Evolutionary conservation across 2,797 vertebrate species (phyloP), one percentile per base, ranked within the genome.

Genomic region (Emys orbicularis): DNA sequence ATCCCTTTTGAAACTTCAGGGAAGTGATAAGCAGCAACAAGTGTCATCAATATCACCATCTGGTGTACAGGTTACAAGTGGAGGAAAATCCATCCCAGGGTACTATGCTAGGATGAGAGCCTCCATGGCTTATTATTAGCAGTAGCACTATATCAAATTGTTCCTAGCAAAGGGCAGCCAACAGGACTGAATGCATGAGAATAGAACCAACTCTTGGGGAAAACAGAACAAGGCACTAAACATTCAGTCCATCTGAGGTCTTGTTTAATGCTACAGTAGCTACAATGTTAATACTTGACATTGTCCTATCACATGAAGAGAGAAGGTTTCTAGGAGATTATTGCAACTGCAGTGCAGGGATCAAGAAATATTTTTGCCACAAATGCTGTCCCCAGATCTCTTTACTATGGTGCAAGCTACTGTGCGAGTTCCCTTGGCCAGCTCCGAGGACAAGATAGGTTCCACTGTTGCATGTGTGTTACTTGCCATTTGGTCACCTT

Each of bases 91-190:
- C 29, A 81, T 84, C 8, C 61, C 76, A 79, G 49, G 88, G 25
- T 11, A 61, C 6, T 12, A 6, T 53, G 50, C 44, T 3, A 1
- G 3, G 57, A 80, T 90, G 93, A 74, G 56, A 81, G 29, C 19
- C 86, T 92, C 90, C 0, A 0, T 21, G 25, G 27, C 18, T 72
- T 2, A 84, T 54, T 88, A 8, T 34, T 37, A 31, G 72, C 81
- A 88, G 1, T 18, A n/a, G 23, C 0, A 0, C 31, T 41, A 1
- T 50, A 29, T 27, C 0, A 0, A 50, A 52, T 34, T 82, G 56
- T 25, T 74, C 19, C 2, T 0, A 1, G 61, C 47, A 84, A 87
- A 77, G 49, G 86, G 79, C 83, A 89, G 59, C 54, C 83, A 6
- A 7, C 49, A 96, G 61, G 82, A 9, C 53, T 52, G 84, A 21